Base-by-base conservation (phyloP, 2,888 invertebrate species). In the Piscicola geometra region DNA sequence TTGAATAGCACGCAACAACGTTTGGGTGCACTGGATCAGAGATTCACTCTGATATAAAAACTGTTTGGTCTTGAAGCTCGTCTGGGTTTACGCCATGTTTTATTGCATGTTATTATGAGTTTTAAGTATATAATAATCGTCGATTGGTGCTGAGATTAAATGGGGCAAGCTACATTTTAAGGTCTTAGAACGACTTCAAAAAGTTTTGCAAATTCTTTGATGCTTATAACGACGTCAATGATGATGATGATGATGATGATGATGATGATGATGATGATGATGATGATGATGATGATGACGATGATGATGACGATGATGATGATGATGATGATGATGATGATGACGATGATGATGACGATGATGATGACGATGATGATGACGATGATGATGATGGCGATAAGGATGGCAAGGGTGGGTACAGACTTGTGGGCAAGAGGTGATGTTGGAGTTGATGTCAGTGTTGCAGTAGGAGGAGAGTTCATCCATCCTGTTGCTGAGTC, bases 281-380 rank as follows among this genome's bases (percentile, higher is more conserved):
- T 56, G 76, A 72, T 52, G 72, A 72, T 30, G 72, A 50, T 28
- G 72, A 47, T 41, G 33, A 56, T n/a, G 56, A 72, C 21, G 56
- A 76, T 74, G 64, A 75, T 74, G 66, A 76, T 76, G 72, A 56
- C 36, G 72, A 76, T 60, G 75, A 75, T 75, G 75, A 75, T 75
- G 75, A 75, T 60, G 76, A 76, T 73, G 76, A 76, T 50, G 76
- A 76, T 73, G 72, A n/a, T n/a, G n/a, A n/a, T n/a, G n/a, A 76
- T 50, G 64, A 76, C 33, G 72, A 76, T 50, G 71, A 76, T 76
- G 76, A 76, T 76, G 76, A 73, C 74, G 72, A 60, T 74, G 70
- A 71, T 71, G 75, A 75, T 72, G 70, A 75, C 15, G 75, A 69
- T 75, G 75, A 69, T 71, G 75, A 69, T 75, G 68, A 69, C 52